These are phyloP conservation scores for Carollia perspicillata DNA, from an alignment of 2,113 vertebrate genomes.

Conservation along the genomic window DNA sequence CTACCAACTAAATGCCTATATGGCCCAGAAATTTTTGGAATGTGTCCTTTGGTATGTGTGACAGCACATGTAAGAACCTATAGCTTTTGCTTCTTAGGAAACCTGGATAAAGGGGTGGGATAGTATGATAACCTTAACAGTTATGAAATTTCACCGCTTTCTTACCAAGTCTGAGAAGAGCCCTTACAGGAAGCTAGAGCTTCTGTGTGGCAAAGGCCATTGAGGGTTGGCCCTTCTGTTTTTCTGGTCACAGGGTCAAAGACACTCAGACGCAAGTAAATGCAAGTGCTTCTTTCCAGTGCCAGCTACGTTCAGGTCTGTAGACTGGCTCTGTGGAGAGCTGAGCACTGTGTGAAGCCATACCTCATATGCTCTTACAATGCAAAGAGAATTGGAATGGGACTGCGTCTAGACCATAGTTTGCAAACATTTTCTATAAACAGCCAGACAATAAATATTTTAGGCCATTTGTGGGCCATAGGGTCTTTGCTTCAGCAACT, in stretches of 20 bases:
- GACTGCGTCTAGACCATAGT: neutral
- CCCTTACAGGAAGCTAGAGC: neutral
- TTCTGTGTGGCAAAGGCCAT: neutral
- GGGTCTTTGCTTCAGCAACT: neutral
- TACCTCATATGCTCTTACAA: neutral
- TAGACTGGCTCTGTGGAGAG: neutral
- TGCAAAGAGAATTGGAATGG: neutral
- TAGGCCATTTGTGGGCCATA: neutral
- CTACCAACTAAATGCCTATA: neutral
- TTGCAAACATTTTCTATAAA: neutral
- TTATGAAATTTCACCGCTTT: neutral
- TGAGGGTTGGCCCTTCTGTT: neutral
- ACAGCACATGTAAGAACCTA: neutral
- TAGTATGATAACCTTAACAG: too few species aligned
- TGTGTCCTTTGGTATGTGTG: neutral
- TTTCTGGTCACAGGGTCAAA: neutral
- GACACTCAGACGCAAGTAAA: neutral
- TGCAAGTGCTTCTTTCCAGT: neutral
- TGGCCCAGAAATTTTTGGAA: neutral
- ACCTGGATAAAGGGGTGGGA: neutral
- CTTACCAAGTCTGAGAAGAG: neutral
- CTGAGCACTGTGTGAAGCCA: neutral
- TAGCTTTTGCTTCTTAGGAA: neutral
- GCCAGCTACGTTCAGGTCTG: too few species aligned
- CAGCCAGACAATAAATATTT: neutral